phyloP scores from a whole-genome alignment of 1,140 invertebrate genomes.

The Pinna nobilis region DNA sequence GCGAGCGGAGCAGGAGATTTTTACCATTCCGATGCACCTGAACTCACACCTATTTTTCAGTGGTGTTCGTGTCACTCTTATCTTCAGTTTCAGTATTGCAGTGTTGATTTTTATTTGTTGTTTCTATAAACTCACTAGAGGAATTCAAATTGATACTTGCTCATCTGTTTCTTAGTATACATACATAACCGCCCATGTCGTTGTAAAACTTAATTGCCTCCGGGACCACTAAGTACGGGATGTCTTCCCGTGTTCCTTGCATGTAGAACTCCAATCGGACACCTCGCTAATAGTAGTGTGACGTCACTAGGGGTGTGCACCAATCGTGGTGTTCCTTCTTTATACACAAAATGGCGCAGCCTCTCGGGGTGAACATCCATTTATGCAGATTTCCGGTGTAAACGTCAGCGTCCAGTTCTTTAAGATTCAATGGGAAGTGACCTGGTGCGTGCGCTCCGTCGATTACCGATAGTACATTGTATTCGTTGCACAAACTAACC shows the following conservation, averaged over 20 bases:
- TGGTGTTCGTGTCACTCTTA: too few relatives aligned
- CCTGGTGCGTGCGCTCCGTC: constrained; percentile 67
- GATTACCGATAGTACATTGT: constrained; percentile 51
- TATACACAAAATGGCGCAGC: constrained; percentile 57
- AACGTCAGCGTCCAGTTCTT: constrained; percentile 57
- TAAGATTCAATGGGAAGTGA: constrained; percentile 55
- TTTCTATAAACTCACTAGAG: too few relatives aligned
- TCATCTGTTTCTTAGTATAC: constrained; percentile 9
- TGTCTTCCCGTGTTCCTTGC: constrained; percentile 57
- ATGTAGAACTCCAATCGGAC: constrained; percentile 51
- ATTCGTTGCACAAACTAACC: constrained; percentile 48
- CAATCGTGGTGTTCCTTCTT: constrained; percentile 44
- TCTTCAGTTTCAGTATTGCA: too few relatives aligned
- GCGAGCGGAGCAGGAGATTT: too few relatives aligned
- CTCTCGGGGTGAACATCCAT: constrained; percentile 59
- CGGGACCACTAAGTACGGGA: constrained; percentile 43
- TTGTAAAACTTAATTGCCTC: constrained; percentile 59
- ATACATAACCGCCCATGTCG: constrained; percentile 53
- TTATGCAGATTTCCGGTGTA: constrained; percentile 66
- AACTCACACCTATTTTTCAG: too few relatives aligned
- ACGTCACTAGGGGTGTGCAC: constrained; percentile 51
- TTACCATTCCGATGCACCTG: too few relatives aligned
- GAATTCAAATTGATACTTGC: too few relatives aligned
- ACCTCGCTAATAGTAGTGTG: constrained; percentile 28
- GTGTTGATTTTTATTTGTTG: too few relatives aligned